phyloP scores from a whole-genome alignment of 37 sponge, comb jelly and placozoan species.

The Mnemiopsis leidyi region DNA sequence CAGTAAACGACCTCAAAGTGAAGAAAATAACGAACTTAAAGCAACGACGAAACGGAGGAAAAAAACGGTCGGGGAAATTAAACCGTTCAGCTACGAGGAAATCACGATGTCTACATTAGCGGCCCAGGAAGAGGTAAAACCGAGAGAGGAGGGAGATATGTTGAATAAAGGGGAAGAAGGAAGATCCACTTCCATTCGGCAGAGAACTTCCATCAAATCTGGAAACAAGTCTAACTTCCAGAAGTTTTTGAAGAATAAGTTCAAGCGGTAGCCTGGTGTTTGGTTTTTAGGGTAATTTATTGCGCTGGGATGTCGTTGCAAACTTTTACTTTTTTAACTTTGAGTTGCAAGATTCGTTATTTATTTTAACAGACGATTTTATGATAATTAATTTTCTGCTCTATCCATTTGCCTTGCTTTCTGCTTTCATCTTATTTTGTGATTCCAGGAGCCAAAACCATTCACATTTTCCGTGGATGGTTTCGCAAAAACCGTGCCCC shows the following conservation, averaged over 20 bases:
- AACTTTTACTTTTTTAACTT: not conserved
- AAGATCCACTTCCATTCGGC: conserved; percentile 11
- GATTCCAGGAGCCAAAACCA: no score
- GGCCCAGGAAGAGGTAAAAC: conserved; percentile 15
- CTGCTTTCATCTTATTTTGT: no score
- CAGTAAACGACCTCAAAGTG: not conserved
- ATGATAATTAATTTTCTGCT: not conserved
- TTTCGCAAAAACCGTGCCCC: no score
- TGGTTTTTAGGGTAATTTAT: conserved; percentile 48
- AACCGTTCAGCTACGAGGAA: conserved; percentile 45
- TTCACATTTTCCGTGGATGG: no score
- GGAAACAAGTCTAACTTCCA: conserved; percentile 31
- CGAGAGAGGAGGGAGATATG: conserved; percentile 7
- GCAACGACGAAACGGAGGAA: conserved; percentile 29
- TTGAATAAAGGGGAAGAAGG: conserved; percentile 54
- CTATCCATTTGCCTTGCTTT: no score
- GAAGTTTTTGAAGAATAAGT: conserved; percentile 49
- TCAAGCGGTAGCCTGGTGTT: conserved; percentile 4
- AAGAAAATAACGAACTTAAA: not conserved
- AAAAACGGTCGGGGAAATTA: conserved; percentile 43
- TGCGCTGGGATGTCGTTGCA: not conserved
- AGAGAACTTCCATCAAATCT: conserved; percentile 20
- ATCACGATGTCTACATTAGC: conserved; percentile 14
- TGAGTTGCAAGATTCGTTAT: not conserved
- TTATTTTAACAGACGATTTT: not conserved